Conservation (phyloP, 2,113 vertebrate species). For the Probosciger aterrimus region DNA sequence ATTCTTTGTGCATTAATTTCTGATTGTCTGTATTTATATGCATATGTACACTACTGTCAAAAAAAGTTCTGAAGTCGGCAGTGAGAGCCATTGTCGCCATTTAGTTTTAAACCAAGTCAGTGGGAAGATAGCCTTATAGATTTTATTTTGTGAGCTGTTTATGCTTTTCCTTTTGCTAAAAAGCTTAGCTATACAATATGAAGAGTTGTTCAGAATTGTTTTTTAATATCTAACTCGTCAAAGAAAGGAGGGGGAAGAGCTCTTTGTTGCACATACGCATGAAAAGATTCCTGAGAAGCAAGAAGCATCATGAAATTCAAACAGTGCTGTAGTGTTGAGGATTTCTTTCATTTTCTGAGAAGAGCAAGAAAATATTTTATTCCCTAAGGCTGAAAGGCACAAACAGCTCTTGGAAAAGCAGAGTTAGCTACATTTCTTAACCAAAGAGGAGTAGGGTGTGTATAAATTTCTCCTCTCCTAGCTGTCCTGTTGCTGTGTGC, state of each 20-base stretch:
- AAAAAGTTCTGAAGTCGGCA: background rate
- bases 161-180: conserved; percentile 31
- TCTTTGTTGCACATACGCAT: background rate
- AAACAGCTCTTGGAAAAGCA: background rate
- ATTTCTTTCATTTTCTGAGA: conserved; percentile 5
- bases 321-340: background rate
- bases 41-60: background rate
- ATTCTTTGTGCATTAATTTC: background rate
- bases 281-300: conserved; percentile 37
- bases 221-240: background rate
- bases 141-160: conserved; percentile 38
- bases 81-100: background rate
- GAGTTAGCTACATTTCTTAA: background rate
- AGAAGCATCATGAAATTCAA: conserved; percentile 6
- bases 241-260: background rate
- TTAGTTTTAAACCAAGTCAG: conserved; percentile 3
- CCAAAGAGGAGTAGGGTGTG: background rate
- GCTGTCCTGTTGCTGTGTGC: background rate
- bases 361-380: background rate
- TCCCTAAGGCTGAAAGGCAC: background rate
- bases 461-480: background rate
- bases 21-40: background rate
- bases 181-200: background rate
- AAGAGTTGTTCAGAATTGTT: conserved; percentile 12
- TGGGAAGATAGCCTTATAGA: background rate